Evolutionary conservation across 2,888 invertebrate genomes (phyloP).

Genomic region (Octodonta nipae): DNA sequence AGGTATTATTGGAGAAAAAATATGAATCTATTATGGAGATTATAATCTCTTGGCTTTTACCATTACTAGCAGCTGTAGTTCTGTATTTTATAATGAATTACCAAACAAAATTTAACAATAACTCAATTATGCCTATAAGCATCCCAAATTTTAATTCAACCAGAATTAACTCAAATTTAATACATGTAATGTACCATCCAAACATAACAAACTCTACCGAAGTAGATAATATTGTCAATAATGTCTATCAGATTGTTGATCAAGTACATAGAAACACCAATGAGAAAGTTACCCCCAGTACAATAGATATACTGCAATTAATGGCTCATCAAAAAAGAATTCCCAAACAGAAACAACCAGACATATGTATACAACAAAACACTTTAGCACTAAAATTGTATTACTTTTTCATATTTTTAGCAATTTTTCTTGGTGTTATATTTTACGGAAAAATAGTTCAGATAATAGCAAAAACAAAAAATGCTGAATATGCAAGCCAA

Average conservation of each 20-base stretch:
- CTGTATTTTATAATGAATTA: constrained; percentile 17
- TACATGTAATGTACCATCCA: constrained; percentile 18
- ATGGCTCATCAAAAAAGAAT: constrained; percentile 12
- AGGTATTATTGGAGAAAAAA: constrained; percentile 5
- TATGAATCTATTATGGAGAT: constrained; percentile 10
- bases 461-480: constrained; percentile 15
- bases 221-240: constrained; percentile 23
- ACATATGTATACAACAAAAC: constrained; percentile 11
- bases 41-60: constrained; percentile 17
- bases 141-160: constrained; percentile 12
- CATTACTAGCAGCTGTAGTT: constrained; percentile 16
- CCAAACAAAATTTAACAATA: not conserved
- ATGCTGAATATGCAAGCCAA: constrained; percentile 13
- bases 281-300: constrained; percentile 8
- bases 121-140: not conserved
- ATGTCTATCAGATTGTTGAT: constrained; percentile 26
- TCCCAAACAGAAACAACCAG: constrained; percentile 9
- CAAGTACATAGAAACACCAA: constrained; percentile 11
- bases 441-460: constrained; percentile 25
- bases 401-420: constrained; percentile 24
- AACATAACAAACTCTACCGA: constrained; percentile 20
- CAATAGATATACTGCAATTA: constrained; percentile 17
- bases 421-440: constrained; percentile 22
- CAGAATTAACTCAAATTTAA: constrained; percentile 13
- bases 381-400: constrained; percentile 24